A percentile compares a stretch with the other conserved stretches of the same genome.
These are phyloP conservation scores for Ceyx margarethae DNA, from an alignment of 2,113 vertebrate genomes.

Conservation along the genomic window DNA sequence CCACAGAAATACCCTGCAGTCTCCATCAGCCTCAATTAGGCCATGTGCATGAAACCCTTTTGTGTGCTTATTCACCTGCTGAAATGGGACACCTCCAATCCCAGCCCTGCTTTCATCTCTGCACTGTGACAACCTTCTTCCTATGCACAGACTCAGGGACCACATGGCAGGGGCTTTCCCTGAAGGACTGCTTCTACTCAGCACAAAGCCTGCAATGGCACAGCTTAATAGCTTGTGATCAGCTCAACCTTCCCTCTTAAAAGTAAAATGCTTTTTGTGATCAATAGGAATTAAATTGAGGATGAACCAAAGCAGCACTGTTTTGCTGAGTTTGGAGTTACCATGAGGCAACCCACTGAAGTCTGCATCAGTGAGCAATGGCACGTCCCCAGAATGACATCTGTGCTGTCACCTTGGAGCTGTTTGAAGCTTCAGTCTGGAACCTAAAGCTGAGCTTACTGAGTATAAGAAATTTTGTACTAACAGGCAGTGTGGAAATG, in stretches of 20 bases:
- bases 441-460: neutral
- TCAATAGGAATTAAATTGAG: neutral
- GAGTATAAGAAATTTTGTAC: neutral
- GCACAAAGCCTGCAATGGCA: fast-evolving
- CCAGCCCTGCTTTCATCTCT: neutral
- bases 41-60: neutral
- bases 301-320: neutral
- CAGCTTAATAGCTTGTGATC: neutral
- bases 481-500: neutral
- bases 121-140: neutral
- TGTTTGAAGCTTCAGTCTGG: neutral
- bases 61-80: neutral
- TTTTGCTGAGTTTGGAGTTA: neutral
- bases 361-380: neutral
- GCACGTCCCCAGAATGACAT: neutral
- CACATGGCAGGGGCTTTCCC: neutral
- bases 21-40: neutral
- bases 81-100: too few relatives aligned
- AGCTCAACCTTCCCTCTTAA: neutral
- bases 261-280: neutral
- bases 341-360: neutral
- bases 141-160: neutral
- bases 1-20: neutral
- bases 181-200: neutral
- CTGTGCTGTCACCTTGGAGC: neutral